phyloP scores from a whole-genome alignment of 2,113 vertebrate genomes.

The Coturnix japonica region DNA sequence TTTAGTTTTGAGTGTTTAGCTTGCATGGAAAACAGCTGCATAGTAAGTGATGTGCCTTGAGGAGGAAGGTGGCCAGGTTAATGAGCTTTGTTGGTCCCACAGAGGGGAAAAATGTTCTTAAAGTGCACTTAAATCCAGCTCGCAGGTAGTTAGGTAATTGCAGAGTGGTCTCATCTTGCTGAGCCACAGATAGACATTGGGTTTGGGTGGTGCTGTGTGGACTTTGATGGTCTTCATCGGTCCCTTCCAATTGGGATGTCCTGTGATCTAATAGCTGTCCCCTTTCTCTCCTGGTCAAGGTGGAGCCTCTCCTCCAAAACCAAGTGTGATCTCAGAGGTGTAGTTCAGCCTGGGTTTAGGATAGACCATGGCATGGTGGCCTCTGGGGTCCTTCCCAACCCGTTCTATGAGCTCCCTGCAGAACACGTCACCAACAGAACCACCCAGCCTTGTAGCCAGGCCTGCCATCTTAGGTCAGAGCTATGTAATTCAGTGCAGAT shows the following conservation, averaged over 20 bases:
- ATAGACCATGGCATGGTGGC: too few relatives aligned
- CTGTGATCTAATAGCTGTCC: not conserved
- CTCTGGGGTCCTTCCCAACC: too few relatives aligned
- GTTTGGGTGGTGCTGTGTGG: too few relatives aligned
- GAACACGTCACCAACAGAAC: not conserved
- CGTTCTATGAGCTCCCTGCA: not conserved
- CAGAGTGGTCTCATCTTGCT: not conserved
- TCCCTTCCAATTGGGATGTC: too few relatives aligned
- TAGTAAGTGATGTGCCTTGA: rapidly evolving
- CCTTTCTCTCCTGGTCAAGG: not conserved
- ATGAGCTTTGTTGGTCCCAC: rapidly evolving
- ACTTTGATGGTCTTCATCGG: too few relatives aligned
- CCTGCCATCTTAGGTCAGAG: not conserved
- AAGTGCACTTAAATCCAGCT: rapidly evolving
- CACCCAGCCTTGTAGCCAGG: not conserved
- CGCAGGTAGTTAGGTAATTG: rapidly evolving
- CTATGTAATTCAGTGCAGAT: not conserved
- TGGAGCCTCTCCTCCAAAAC: too few relatives aligned
- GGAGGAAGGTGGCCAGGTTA: rapidly evolving
- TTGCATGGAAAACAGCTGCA: not conserved
- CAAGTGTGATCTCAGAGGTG: not conserved
- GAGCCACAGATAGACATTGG: not conserved
- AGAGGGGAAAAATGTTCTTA: not conserved
- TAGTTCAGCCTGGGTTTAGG: not conserved
- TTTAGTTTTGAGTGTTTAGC: rapidly evolving